A percentile compares a stretch with the other conserved stretches of the same genome.
phyloP scores from a whole-genome alignment of 2,797 vertebrate species.

The Cheirogaleus major region DNA sequence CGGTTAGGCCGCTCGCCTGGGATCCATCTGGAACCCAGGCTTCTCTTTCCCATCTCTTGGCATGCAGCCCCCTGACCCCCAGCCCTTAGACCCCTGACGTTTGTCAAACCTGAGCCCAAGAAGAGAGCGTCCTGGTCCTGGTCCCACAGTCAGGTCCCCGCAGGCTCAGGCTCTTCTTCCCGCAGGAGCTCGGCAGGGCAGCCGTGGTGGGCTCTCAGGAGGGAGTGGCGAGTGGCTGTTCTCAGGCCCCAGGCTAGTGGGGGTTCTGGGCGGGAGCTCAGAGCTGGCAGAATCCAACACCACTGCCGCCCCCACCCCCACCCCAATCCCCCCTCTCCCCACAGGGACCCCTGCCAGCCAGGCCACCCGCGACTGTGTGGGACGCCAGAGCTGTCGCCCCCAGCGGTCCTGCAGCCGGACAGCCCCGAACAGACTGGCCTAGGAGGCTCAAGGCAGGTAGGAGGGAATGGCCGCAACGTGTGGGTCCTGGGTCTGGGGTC shows the following conservation, averaged over 20 bases:
- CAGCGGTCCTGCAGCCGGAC: background rate
- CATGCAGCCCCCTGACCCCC: background rate
- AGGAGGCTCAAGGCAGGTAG: slow-evolving; percentile 52
- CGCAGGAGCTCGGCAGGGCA: background rate
- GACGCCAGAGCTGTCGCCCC: background rate
- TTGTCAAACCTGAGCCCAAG: slow-evolving; percentile 58
- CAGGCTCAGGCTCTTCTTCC: background rate
- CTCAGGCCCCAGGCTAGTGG: slow-evolving; percentile 50
- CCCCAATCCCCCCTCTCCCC: background rate
- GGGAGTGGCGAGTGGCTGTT: background rate
- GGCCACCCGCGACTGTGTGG: background rate
- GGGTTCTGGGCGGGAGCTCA: slow-evolving; percentile 59
- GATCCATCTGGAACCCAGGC: background rate
- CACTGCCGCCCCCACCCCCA: background rate
- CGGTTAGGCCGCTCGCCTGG: background rate
- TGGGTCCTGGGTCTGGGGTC: background rate
- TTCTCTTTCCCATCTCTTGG: background rate
- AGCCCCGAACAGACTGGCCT: background rate
- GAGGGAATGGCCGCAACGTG: rapidly evolving
- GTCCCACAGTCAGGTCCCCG: background rate
- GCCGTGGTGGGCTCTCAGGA: background rate
- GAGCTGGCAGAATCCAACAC: slow-evolving; percentile 62
- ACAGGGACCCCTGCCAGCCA: slow-evolving; percentile 57
- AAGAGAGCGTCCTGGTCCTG: background rate
- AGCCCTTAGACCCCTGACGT: background rate